A percentile compares a stretch with the other conserved stretches of the same genome.
These are phyloP conservation scores for Zaprionus tsacasi DNA, from an alignment of 1,140 invertebrate genomes.

Conservation along the genomic window DNA sequence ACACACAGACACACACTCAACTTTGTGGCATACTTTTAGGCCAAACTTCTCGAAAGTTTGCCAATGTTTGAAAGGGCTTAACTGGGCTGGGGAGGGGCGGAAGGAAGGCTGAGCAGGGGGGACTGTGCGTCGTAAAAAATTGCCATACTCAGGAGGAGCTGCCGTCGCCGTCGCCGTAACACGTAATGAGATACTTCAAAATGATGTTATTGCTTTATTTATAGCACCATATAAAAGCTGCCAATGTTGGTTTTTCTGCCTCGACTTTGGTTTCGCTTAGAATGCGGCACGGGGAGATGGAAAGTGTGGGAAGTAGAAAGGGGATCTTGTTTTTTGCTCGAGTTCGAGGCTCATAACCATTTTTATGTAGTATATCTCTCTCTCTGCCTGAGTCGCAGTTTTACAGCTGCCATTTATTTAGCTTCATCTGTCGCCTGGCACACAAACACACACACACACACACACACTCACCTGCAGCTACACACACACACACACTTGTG, in stretches of 20 bases:
- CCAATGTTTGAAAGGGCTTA: constrained; percentile 3
- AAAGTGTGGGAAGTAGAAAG: not conserved
- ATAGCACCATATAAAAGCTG: constrained; percentile 69
- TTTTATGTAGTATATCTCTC: constrained; percentile 49
- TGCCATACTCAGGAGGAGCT: constrained; percentile 56
- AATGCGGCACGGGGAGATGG: not conserved
- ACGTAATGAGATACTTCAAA: constrained; percentile 82
- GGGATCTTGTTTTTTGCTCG: constrained; percentile 25
- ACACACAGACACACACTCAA: constrained; percentile 10
- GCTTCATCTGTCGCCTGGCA: constrained; percentile 59
- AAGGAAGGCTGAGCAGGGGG: not conserved
- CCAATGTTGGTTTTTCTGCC: constrained; percentile 12
- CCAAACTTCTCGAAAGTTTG: constrained; percentile 62
- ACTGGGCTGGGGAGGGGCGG: not conserved
- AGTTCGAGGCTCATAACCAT: constrained; percentile 28
- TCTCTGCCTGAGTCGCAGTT: constrained; percentile 39
- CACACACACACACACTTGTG: constrained; percentile 16
- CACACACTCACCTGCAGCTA: constrained; percentile 32
- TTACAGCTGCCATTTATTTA: constrained; percentile 61
- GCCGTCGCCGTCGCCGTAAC: constrained; percentile 62
- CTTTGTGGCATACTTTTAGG: constrained; percentile 60
- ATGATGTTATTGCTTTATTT: constrained; percentile 82
- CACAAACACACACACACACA: too few relatives aligned
- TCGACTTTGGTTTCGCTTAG: constrained; percentile 27
- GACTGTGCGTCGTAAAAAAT: constrained; percentile 70